Conservation (phyloP, 2,888 invertebrate genomes). For the Osmoderma eremita region DNA sequence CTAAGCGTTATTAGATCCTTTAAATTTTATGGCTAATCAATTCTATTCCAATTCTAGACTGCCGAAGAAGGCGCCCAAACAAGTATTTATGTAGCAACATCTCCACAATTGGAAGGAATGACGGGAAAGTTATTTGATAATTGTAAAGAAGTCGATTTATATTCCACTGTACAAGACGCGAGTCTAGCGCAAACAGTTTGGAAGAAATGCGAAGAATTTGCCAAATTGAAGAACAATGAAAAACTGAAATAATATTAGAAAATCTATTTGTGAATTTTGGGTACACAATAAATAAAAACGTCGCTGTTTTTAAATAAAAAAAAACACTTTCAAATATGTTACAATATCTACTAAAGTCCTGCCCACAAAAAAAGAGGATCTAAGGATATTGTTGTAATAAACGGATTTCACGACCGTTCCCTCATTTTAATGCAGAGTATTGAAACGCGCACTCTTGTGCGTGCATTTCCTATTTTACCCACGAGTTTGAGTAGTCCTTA, state of each 20-base stretch:
- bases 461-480: too few relatives aligned
- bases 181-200: constrained; percentile 81
- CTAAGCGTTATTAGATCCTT: neutral
- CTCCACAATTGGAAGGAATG: constrained; percentile 75
- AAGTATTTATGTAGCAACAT: constrained; percentile 77
- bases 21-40: neutral
- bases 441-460: too few relatives aligned
- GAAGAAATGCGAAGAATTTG: constrained; percentile 80
- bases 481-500: too few relatives aligned
- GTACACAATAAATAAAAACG: too few relatives aligned
- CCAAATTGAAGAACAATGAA: constrained; percentile 24
- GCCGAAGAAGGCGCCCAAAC: constrained; percentile 85
- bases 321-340: too few relatives aligned
- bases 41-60: constrained; percentile 67
- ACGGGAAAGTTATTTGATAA: constrained; percentile 84
- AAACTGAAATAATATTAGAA: constrained; percentile 23
- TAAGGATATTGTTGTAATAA: too few relatives aligned
- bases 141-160: constrained; percentile 73
- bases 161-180: constrained; percentile 70
- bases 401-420: too few relatives aligned
- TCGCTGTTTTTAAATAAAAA: too few relatives aligned
- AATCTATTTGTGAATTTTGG: neutral
- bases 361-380: too few relatives aligned
- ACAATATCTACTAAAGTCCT: too few relatives aligned
- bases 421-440: too few relatives aligned